These are phyloP conservation scores for Cantharis rufa DNA, from an alignment of 2,888 invertebrate species.

Conservation along the genomic window DNA sequence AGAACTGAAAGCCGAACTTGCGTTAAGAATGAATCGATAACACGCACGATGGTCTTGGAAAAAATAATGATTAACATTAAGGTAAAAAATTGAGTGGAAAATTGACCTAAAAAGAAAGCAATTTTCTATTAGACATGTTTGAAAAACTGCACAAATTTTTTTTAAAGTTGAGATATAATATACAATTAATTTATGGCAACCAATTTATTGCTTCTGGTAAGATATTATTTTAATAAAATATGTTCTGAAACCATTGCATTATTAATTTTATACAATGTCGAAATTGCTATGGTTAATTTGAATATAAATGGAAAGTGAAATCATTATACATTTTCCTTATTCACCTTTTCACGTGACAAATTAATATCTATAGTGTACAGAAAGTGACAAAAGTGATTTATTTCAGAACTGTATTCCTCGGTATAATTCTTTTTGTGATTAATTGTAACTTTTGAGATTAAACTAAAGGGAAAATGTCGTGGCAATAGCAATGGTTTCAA, in stretches of 20 bases:
- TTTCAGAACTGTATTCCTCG: neutral
- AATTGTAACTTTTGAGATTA: neutral
- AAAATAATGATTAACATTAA: neutral
- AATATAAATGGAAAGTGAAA: neutral
- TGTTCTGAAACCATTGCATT: neutral
- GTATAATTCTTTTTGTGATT: neutral
- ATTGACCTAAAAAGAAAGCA: neutral
- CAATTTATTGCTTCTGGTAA: neutral
- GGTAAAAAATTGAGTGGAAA: neutral
- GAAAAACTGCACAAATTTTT: neutral
- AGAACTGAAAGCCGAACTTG: neutral
- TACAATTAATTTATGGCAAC: neutral
- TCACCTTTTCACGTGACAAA: neutral
- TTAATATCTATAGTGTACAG: neutral
- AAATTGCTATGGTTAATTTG: neutral
- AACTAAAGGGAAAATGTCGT: neutral
- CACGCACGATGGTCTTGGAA: neutral
- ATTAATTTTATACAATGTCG: neutral
- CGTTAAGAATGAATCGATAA: neutral
- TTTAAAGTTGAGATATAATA: neutral
- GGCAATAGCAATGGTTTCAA: neutral
- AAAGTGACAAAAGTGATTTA: neutral
- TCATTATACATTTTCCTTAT: neutral
- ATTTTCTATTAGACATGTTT: neutral
- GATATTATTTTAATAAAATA: neutral